phyloP scores from a whole-genome alignment of 2,888 invertebrate species.

The Lepidochrysops patricia region DNA sequence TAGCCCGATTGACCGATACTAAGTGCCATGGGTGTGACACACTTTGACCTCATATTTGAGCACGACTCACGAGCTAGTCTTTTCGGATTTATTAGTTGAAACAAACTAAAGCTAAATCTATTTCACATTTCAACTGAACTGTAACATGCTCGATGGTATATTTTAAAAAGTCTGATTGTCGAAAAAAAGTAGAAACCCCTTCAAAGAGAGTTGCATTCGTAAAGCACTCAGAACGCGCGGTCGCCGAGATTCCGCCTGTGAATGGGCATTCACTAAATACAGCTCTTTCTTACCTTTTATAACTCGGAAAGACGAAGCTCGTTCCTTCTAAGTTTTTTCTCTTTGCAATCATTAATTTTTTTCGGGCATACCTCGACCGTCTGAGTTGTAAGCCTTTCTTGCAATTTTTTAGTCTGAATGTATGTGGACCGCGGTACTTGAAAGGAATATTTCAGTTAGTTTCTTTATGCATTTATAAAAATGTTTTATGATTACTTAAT shows the following conservation, averaged over 20 bases:
- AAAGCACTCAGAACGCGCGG: conserved; percentile 43
- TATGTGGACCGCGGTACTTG: background rate
- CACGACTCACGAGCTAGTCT: no score
- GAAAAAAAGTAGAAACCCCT: conserved; percentile 56
- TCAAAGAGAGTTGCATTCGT: conserved; percentile 38
- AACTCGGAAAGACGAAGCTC: conserved; percentile 61
- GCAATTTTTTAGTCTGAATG: conserved; percentile 7
- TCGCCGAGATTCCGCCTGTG: conserved; percentile 57
- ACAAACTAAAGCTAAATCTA: no score
- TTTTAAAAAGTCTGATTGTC: conserved; percentile 52
- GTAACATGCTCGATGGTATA: conserved; percentile 22
- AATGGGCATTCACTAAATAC: conserved; percentile 72
- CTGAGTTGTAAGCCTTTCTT: conserved; percentile 22
- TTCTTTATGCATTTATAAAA: background rate
- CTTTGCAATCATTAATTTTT: conserved; percentile 47
- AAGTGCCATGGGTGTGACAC: no score
- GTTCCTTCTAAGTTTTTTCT: conserved; percentile 52
- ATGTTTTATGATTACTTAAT: background rate
- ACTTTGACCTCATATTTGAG: no score
- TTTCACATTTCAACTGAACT: no score
- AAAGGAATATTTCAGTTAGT: conserved; percentile 9
- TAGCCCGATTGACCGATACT: no score
- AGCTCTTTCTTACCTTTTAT: conserved; percentile 65
- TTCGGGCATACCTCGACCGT: conserved; percentile 29
- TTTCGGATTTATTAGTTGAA: no score